Base-by-base conservation (phyloP, 2,797 vertebrate genomes). In the Toxotes lorentzi region DNA sequence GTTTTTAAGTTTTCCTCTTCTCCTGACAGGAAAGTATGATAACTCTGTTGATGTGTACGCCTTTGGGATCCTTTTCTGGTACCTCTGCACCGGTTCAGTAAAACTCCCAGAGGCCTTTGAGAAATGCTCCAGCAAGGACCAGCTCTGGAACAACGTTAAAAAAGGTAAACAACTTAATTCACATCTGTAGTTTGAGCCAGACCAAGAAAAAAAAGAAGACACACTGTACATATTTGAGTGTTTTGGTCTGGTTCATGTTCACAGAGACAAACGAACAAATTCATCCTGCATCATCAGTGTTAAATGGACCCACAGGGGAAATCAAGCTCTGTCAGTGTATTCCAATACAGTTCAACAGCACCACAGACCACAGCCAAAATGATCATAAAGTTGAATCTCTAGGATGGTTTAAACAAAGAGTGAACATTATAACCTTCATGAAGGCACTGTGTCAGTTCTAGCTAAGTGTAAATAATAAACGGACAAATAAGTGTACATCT, bases 11-110 rank as follows among this genome's bases (percentile, higher is more conserved):
- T 34, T 13, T 61, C 4, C 40, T 71, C 27, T n/a, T 87, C 17
- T 88, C 65, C 35, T 41, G 11, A 21, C 90, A 99, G 98, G 98
- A 70, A 99, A 99, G 84, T 99, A 99, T 0, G 98, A 99, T 89
- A 99, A 99, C 87, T 99, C 98, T 0, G 98, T 99, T 56, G 98
- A 99, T 21, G 98, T 99, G 67, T 99, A 99, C 0, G 98, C 98
- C 1, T 99, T 99, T 40, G 98, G 98, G 77, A 99, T 99, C 87
- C 96, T 99, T 38, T 99, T 99, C 93, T 99, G 98, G 98, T 99
- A 99, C 89, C 95, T 99, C 56, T 99, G 98, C 90, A 97, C 97
- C 0, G 98, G 98, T 64, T 97, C 98, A 0, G 95, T 99, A 63
- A 99, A 97, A 93, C 94, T 99, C 78, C 98, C 98, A 17, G 98